Percentiles rank a stretch among this genome's conserved stretches.
These are phyloP conservation scores for Apodemus agrarius DNA, from an alignment of 2,797 vertebrate species.

Conservation along the genomic window DNA sequence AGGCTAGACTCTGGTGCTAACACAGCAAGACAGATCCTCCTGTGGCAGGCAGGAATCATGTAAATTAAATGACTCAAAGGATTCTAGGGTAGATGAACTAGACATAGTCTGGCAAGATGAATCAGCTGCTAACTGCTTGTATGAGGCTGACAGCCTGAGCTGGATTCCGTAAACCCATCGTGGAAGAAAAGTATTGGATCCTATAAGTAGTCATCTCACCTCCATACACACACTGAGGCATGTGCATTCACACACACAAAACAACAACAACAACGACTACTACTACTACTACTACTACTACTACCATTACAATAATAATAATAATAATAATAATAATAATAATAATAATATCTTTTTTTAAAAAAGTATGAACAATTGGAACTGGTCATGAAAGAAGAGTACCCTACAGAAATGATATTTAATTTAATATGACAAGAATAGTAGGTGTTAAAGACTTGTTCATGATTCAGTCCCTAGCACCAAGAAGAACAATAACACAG, in stretches of 20 bases:
- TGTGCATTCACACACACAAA: background rate
- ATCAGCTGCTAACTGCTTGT: background rate
- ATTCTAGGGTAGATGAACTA: background rate
- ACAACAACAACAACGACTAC: too few species aligned
- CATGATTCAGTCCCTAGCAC: background rate
- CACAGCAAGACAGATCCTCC: background rate
- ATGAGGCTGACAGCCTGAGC: background rate
- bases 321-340: background rate
- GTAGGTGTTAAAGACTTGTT: background rate
- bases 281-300: too few species aligned
- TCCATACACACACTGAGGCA: background rate
- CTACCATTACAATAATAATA: background rate
- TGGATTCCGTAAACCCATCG: rapidly evolving
- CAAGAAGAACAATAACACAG: background rate
- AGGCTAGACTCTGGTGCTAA: background rate
- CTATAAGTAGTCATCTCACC: background rate
- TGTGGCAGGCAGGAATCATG: background rate
- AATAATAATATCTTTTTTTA: background rate
- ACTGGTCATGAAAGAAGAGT: background rate
- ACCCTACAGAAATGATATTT: background rate
- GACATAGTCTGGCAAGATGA: background rate
- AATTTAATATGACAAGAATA: background rate
- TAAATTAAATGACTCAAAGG: background rate
- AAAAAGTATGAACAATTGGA: background rate
- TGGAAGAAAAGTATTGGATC: background rate